A percentile compares a stretch with the other conserved stretches of the same genome.
phyloP scores from a whole-genome alignment of 2,113 vertebrate genomes.

The Syngnathus floridae region DNA sequence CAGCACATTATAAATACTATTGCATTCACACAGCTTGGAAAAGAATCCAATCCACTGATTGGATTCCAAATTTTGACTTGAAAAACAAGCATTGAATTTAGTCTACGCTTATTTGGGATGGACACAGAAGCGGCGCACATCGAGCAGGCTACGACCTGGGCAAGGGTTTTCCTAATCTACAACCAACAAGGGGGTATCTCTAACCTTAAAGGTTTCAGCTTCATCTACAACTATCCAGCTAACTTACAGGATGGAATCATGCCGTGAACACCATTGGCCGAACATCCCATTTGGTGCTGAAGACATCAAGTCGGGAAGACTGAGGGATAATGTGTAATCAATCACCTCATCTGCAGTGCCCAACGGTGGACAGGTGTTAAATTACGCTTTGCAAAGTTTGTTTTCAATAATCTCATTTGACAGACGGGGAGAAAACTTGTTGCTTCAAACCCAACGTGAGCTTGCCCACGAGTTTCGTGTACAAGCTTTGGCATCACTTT shows the following conservation, averaged over 20 bases:
- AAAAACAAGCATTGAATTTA: background rate
- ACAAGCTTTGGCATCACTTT: background rate
- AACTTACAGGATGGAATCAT: constrained; percentile 61
- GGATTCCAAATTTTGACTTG: background rate
- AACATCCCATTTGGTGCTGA: constrained; percentile 54
- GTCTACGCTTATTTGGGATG: background rate
- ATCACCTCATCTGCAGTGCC: background rate
- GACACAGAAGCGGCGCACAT: background rate
- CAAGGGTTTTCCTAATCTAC: constrained; percentile 33
- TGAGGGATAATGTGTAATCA: constrained; percentile 52
- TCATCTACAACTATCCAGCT: constrained; percentile 37
- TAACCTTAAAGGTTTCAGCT: background rate
- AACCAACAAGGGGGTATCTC: background rate
- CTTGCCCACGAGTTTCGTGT: background rate
- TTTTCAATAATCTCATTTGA: background rate
- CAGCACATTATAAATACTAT: background rate
- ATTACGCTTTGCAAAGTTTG: background rate
- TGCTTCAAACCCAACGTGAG: background rate
- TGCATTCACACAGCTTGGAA: background rate
- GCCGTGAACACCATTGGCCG: constrained; percentile 50
- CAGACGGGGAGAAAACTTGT: constrained; percentile 4
- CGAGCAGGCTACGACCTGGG: constrained; percentile 8
- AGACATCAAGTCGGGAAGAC: constrained; percentile 47
- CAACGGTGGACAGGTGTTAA: background rate
- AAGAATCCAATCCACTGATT: background rate